These are phyloP conservation scores for Ptiloglossa arizonensis DNA, from an alignment of 1,140 invertebrate species.

Conservation along the genomic window DNA sequence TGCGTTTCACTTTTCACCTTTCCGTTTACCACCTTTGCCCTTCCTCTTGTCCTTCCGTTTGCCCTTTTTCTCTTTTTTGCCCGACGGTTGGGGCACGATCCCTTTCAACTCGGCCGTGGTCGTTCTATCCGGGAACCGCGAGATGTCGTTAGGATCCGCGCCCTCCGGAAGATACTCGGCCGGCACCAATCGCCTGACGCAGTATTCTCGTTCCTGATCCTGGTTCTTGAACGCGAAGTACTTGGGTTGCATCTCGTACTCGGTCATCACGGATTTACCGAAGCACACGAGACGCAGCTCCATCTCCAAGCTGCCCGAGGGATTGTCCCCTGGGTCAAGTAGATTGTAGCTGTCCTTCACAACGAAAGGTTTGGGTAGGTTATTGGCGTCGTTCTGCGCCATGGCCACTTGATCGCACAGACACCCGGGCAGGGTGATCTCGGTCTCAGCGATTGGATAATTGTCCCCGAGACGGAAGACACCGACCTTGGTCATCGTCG, in stretches of 20 bases:
- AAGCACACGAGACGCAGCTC: conserved; percentile 71
- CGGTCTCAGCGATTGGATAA: conserved; percentile 75
- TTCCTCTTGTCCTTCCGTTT: conserved; percentile 21
- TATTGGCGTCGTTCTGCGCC: conserved; percentile 71
- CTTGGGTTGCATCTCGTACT: conserved; percentile 68
- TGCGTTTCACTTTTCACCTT: conserved; percentile 25
- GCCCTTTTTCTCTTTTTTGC: conserved; percentile 25
- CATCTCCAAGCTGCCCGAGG: conserved; percentile 70
- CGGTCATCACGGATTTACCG: conserved; percentile 69
- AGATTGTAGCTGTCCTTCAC: conserved; percentile 71
- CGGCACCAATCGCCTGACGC: conserved; percentile 64
- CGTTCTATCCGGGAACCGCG: conserved; percentile 24
- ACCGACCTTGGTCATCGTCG: conserved; percentile 68
- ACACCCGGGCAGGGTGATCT: conserved; percentile 73
- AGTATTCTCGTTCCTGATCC: conserved; percentile 59
- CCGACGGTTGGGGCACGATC: not conserved
- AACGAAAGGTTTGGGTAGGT: conserved; percentile 72
- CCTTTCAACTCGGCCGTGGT: conserved; percentile 31
- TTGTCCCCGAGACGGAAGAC: conserved; percentile 75
- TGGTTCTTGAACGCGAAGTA: conserved; percentile 68
- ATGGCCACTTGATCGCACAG: conserved; percentile 77
- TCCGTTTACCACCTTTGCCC: conserved; percentile 1
- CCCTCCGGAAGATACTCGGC: conserved; percentile 7
- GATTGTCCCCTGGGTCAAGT: conserved; percentile 73
- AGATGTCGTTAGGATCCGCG: not conserved